phyloP scores from a whole-genome alignment of 2,113 vertebrate genomes.

The Upupa epops region DNA sequence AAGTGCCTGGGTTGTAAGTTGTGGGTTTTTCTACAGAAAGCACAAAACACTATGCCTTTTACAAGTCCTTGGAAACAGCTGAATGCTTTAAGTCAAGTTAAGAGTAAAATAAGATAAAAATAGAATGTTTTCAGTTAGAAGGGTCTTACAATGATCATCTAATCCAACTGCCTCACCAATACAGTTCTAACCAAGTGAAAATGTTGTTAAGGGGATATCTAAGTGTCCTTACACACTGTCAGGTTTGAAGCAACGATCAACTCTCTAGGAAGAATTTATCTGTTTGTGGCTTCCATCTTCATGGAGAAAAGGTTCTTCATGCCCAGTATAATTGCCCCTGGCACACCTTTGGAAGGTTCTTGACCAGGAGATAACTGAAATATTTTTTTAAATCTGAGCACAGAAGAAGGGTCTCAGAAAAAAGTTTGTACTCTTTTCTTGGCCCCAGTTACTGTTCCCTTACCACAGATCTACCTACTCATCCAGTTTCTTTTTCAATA shows the following conservation, averaged over 20 bases:
- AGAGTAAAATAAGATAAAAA: not conserved
- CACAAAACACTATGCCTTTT: not conserved
- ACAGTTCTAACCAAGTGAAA: not conserved
- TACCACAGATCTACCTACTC: not conserved
- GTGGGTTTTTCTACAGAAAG: not conserved
- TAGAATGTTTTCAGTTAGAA: not conserved
- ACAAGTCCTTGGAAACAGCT: not conserved
- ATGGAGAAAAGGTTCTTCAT: not conserved
- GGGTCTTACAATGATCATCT: not conserved
- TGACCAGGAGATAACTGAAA: not conserved
- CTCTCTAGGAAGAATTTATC: not conserved
- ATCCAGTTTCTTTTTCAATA: not conserved
- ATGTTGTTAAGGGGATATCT: not conserved
- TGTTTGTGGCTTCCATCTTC: rapidly evolving
- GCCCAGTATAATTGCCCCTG: not conserved
- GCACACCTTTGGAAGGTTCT: not conserved
- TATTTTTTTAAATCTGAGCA: not conserved
- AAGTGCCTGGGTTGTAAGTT: not conserved
- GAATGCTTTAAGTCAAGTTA: not conserved
- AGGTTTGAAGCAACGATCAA: not conserved
- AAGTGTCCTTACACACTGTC: not conserved
- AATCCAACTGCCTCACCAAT: not conserved
- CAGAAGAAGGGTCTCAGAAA: not conserved
- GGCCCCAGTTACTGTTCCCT: not conserved
- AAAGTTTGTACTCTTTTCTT: not conserved